Evolutionary conservation across 2,113 vertebrate genomes (phyloP), one percentile per base, ranked within the genome.

Genomic region (Labeo rohita): DNA sequence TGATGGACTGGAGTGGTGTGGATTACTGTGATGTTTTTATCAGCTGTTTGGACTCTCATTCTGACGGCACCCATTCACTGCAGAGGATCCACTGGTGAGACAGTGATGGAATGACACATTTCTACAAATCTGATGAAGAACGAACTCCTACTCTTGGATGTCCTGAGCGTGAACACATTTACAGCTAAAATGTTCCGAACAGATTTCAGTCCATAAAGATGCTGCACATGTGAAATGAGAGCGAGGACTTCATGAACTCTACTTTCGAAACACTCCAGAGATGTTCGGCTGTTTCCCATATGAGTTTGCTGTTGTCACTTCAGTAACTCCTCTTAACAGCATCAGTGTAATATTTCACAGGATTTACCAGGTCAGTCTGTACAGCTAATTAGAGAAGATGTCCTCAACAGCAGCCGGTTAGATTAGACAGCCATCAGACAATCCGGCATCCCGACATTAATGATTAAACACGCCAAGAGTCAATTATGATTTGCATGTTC

Each of bases 401-500:
- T 93, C 88, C 83, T 85, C 89, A 92, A 92, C 92, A 92, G 91
- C 92, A 85, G 89, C 87, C 93, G 93, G 90, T 88, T 91, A 85
- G 85, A 65, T 89, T 89, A 90, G 88, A 88, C 90, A 90, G 36
- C 85, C 84, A 80, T 8, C 91, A 92, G 87, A 93, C 91, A 92
- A 93, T 94, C 92, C 78, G 61, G 85, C 86, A 63, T 91, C 84
- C 89, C 92, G 89, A 84, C 86, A 91, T 93, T 90, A 92, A 93
- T 90, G 90, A 92, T 94, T 94, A 94, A 94, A 93, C 93, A 91
- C 86, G 87, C 88, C 85, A 92, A 91, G 89, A 92, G 91, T 94
- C 92, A 92, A 90, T 95, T 94, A 94, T 92, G 91, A 91, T 80
- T 88, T 90, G 91, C 89, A 90, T 92, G 91, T 90, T 94, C 90